Percentiles rank a stretch among this genome's conserved stretches.
Conservation (phyloP, 2,888 invertebrate species). For the Drosophila lutescens region DNA sequence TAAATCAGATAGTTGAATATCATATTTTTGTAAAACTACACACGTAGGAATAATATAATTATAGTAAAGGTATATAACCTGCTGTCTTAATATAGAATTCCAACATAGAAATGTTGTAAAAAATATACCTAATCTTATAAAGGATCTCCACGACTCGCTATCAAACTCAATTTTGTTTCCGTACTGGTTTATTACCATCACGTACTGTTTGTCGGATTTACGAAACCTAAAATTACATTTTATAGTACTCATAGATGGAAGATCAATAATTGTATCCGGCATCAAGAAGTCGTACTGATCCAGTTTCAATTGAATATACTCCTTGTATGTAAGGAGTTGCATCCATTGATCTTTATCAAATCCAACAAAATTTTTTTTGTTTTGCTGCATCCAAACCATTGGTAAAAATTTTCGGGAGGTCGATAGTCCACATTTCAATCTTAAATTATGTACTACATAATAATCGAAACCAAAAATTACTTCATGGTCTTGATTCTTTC, state of each 20-base stretch:
- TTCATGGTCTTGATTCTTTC: background rate
- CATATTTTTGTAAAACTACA: background rate
- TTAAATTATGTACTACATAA: slow-evolving; percentile 3
- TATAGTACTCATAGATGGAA: background rate
- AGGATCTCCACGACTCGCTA: slow-evolving; percentile 8
- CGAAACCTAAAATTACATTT: slow-evolving; percentile 4
- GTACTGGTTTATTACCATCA: slow-evolving; percentile 4
- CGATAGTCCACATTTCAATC: slow-evolving; percentile 3
- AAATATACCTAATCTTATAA: slow-evolving; percentile 7
- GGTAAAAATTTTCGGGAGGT: slow-evolving; percentile 1
- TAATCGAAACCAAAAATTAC: too few relatives aligned
- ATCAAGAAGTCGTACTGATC: slow-evolving; percentile 8
- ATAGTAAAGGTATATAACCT: background rate
- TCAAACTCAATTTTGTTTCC: slow-evolving; percentile 13
- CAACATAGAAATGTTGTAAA: slow-evolving; percentile 1
- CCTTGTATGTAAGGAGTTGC: slow-evolving; percentile 2
- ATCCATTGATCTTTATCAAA: slow-evolving; percentile 8
- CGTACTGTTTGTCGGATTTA: slow-evolving; percentile 5
- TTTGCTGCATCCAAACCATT: slow-evolving; percentile 10
- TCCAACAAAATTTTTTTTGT: slow-evolving; percentile 2
- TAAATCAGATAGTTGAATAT: background rate
- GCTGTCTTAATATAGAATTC: background rate
- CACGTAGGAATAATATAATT: slow-evolving; percentile 8
- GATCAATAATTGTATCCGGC: background rate
- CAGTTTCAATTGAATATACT: slow-evolving; percentile 6